These are phyloP conservation scores for Nephrocerus scutellatus DNA, from an alignment of 2,888 invertebrate genomes.

Conservation along the genomic window DNA sequence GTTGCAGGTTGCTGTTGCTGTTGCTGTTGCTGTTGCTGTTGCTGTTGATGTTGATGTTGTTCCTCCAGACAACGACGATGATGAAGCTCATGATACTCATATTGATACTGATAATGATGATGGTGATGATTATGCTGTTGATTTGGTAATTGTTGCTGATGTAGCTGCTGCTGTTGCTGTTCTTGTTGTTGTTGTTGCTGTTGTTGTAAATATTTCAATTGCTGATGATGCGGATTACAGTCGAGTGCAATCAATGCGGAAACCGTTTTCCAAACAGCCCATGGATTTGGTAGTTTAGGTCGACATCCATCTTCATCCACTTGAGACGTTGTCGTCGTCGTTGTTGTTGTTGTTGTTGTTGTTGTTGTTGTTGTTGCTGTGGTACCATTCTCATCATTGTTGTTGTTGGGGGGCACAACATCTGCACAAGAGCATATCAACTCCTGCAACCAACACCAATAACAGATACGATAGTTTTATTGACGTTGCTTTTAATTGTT, in stretches of 20 bases:
- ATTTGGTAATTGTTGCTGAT: constrained; percentile 24
- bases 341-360: constrained; percentile 37
- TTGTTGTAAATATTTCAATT: constrained; percentile 39
- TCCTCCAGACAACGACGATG: too few species aligned
- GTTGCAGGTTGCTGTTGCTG: constrained; percentile 38
- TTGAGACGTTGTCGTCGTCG: constrained; percentile 13
- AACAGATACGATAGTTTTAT: constrained; percentile 42
- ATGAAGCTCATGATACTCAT: constrained; percentile 1
- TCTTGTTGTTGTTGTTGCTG: constrained; percentile 36
- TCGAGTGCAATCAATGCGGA: constrained; percentile 41
- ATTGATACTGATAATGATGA: constrained; percentile 9
- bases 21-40: constrained; percentile 29
- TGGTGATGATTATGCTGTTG: constrained; percentile 20
- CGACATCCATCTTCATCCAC: constrained; percentile 11
- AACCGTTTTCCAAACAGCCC: constrained; percentile 42
- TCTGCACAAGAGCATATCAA: constrained; percentile 59
- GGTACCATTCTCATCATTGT: constrained; percentile 36
- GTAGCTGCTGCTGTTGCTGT: constrained; percentile 45
- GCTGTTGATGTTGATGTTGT: constrained; percentile 13
- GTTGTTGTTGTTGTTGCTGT: constrained; percentile 34
- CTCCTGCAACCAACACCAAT: constrained; percentile 61
- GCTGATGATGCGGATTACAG: constrained; percentile 49
- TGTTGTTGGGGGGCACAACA: constrained; percentile 48
- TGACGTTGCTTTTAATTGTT: too few species aligned
- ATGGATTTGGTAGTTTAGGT: constrained; percentile 36